A percentile compares a stretch with the other conserved stretches of the same genome.
These are phyloP conservation scores for Pitangus sulphuratus DNA, from an alignment of 2,797 vertebrate species.

Conservation along the genomic window DNA sequence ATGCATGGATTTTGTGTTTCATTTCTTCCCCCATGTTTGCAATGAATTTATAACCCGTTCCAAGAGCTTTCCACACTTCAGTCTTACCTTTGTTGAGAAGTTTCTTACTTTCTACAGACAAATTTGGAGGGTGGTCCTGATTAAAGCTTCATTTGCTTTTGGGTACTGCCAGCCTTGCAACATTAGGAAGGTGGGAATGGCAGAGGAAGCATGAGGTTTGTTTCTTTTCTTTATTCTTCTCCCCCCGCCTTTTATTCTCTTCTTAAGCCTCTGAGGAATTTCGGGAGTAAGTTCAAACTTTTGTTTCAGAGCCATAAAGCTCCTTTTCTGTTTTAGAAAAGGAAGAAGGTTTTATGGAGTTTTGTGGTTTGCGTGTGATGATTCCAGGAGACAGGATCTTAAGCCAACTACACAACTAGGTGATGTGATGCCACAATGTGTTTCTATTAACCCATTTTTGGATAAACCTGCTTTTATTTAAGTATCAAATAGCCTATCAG, in stretches of 20 bases:
- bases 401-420: background rate
- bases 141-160: background rate
- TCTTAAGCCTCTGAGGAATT: slow-evolving; percentile 53
- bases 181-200: background rate
- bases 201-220: background rate
- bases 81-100: background rate
- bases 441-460: background rate
- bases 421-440: background rate
- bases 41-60: background rate
- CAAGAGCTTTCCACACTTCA: background rate
- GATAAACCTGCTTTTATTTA: background rate
- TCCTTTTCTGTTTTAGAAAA: background rate
- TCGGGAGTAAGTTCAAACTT: slow-evolving; percentile 37
- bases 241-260: background rate
- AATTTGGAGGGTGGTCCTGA: background rate
- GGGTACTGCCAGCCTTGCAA: background rate
- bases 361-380: background rate
- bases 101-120: background rate
- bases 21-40: background rate
- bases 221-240: background rate
- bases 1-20: background rate
- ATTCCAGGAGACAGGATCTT: background rate
- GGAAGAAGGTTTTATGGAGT: slow-evolving; percentile 24
- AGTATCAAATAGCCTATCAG: background rate
- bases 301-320: slow-evolving; percentile 19